Evolutionary conservation across 2,888 invertebrate genomes (phyloP), one percentile per base, ranked within the genome.

Genomic region (Thymelicus lineola): DNA sequence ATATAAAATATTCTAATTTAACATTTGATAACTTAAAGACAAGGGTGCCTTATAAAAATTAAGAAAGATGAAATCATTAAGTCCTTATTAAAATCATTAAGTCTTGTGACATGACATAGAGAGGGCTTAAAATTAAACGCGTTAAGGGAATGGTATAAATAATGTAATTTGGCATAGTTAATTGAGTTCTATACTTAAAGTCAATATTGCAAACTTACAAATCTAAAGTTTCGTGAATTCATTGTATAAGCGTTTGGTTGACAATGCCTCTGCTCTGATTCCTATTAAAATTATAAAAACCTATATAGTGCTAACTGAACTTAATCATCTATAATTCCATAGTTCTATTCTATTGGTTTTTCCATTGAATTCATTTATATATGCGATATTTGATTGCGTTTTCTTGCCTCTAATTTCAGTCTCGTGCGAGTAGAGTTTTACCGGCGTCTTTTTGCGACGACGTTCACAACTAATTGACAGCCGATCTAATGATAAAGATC

Each of bases 391-490:
- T 50, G 10, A 36, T 59, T 50, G 20, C 48, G 48, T 48, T 60
- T 53, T 59, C 59, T 20, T 60, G 20, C 42, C 53, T 36, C 15
- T n/a, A 38, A 42, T 53, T 28, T 38, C 59, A 60, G 28, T 50
- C 38, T 55, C 53, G 67, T 46, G 38, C 61, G 61, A 6, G 12
- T 10, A 14, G 36, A 38, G 9, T 12, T 7, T 12, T 59, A 42
- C n/a, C 14, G 60, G 6, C 17, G 60, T 42, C 53, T 67, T 67
- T 67, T 61, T 42, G 17, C 7, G 35, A 55, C 6, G 48, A 20
- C 59, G 28, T 53, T 36, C 59, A 36, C 35, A 38, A n/a, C 53
- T 61, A 67, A 67, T 61, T 67, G 67, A 53, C 53, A 61, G 59
- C 17, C 59, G 53, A 67, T 67, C 53, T 53, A 42, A 61, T 53